Evolutionary conservation across 1,140 invertebrate genomes (phyloP).

Genomic region (Drosophila ogumai): DNA sequence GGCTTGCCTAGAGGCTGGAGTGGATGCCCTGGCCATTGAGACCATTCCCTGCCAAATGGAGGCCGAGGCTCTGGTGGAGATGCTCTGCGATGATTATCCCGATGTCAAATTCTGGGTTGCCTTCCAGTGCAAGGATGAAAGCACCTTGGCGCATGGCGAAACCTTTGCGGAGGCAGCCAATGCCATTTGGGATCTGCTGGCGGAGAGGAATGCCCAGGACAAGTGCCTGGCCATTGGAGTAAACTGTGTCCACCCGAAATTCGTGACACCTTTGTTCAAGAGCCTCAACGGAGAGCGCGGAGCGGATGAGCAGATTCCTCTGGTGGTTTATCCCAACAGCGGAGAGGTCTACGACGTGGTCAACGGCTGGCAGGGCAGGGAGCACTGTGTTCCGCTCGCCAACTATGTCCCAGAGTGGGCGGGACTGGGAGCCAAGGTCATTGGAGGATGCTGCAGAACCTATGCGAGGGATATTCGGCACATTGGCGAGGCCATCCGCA

Average conservation of each 20-base stretch:
- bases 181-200: conserved; percentile 87
- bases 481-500: conserved; percentile 85
- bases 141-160: conserved; percentile 91
- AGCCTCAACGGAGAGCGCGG: conserved; percentile 83
- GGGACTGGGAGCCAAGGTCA: conserved; percentile 88
- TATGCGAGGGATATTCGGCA: conserved; percentile 87
- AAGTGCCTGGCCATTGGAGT: conserved; percentile 94
- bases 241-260: conserved; percentile 91
- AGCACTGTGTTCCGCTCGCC: conserved; percentile 86
- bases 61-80: conserved; percentile 91
- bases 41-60: conserved; percentile 95
- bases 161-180: conserved; percentile 87
- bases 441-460: conserved; percentile 93
- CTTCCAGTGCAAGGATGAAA: conserved; percentile 87
- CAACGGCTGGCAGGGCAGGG: conserved; percentile 87
- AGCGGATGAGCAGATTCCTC: conserved; percentile 81
- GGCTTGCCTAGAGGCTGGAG: conserved; percentile 91
- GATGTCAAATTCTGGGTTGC: conserved; percentile 91
- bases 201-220: conserved; percentile 86
- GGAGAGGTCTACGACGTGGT: conserved; percentile 87
- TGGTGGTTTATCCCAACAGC: conserved; percentile 91
- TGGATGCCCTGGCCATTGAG: conserved; percentile 94
- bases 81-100: conserved; percentile 91
- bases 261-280: conserved; percentile 87
- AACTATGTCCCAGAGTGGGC: conserved; percentile 89